These are phyloP conservation scores for Acrocephalus arundinaceus DNA, from an alignment of 2,113 vertebrate species.

Conservation along the genomic window DNA sequence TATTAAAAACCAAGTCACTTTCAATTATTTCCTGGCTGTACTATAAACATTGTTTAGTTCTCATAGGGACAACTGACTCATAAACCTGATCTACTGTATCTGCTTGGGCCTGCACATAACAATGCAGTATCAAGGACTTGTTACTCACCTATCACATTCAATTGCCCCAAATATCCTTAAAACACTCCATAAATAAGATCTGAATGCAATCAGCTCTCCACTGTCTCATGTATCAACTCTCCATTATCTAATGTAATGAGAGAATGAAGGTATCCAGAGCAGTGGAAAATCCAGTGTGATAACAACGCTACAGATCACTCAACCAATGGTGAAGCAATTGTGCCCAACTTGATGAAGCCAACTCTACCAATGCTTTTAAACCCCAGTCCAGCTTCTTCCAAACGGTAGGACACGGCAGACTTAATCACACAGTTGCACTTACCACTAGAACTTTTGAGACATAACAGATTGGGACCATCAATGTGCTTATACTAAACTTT, in stretches of 20 bases:
- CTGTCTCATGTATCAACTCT: neutral
- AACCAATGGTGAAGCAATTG: rapidly evolving
- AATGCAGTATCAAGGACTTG: neutral
- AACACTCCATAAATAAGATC: neutral
- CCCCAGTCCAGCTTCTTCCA: neutral
- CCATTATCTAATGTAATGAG: neutral
- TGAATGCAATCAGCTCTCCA: neutral
- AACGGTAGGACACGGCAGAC: neutral
- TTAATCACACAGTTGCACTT: neutral
- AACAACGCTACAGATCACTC: neutral
- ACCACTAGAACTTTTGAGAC: neutral
- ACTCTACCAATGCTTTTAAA: neutral
- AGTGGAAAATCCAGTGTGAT: neutral
- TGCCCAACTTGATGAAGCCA: neutral
- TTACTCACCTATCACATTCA: neutral
- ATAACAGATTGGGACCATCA: rapidly evolving
- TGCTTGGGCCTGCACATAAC: neutral
- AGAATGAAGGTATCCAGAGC: neutral
- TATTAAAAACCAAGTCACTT: neutral
- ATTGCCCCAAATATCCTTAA: neutral
- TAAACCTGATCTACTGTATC: neutral
- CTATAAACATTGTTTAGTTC: neutral
- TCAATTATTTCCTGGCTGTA: neutral
- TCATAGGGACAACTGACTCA: neutral
- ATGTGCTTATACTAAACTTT: neutral